These are phyloP conservation scores for Mesocricetus auratus DNA, from an alignment of 2,113 vertebrate species.

Conservation along the genomic window DNA sequence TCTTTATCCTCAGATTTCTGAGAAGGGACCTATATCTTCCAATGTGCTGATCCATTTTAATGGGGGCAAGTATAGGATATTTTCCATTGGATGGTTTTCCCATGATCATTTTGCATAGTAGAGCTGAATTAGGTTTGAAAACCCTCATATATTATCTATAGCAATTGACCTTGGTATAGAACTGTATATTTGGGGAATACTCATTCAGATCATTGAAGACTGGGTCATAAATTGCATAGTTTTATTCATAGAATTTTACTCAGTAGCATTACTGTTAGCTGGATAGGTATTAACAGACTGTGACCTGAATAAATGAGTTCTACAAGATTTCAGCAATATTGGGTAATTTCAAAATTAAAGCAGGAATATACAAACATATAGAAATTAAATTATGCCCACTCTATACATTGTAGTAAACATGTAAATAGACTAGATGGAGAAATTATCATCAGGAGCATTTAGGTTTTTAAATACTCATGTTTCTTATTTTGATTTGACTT, in stretches of 20 bases:
- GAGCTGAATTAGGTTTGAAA: slow-evolving; percentile 69
- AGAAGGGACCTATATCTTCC: slow-evolving; percentile 37
- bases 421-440: neutral
- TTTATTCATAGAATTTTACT: slow-evolving; percentile 69
- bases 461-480: neutral
- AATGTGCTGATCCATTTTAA: slow-evolving; percentile 37
- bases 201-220: slow-evolving; percentile 77
- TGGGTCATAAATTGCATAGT: slow-evolving; percentile 62
- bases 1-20: slow-evolving; percentile 65
- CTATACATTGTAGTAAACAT: neutral
- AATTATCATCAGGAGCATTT: neutral
- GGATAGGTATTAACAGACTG: slow-evolving; percentile 48
- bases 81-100: slow-evolving; percentile 51
- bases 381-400: slow-evolving; percentile 22
- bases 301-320: slow-evolving; percentile 52
- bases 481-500: neutral
- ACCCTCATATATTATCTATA: slow-evolving; percentile 74
- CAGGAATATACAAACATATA: neutral
- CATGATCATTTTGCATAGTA: slow-evolving; percentile 9
- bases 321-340: neutral
- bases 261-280: slow-evolving; percentile 58
- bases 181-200: slow-evolving; percentile 71
- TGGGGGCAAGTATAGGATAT: slow-evolving; percentile 7
- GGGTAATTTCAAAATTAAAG: slow-evolving; percentile 54
- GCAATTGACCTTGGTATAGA: slow-evolving; percentile 78